Conservation (phyloP, 2,888 invertebrate genomes). For the Drosophila rellima region DNA sequence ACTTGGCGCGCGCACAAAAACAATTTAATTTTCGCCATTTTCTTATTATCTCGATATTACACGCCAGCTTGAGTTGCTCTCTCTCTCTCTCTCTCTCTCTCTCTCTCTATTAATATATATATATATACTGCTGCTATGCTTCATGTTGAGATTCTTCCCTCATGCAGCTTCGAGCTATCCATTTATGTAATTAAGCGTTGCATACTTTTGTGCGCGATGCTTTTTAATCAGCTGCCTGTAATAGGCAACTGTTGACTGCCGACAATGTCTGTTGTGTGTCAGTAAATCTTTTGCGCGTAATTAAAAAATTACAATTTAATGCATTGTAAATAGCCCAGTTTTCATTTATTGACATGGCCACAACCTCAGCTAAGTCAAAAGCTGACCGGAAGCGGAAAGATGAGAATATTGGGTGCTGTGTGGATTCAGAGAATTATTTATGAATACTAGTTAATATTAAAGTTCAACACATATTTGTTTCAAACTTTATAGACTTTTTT, state of each 20-base stretch:
- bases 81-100: background rate
- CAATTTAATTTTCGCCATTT: slow-evolving; percentile 81
- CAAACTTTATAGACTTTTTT: too few relatives aligned
- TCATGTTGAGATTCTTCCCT: slow-evolving; percentile 27
- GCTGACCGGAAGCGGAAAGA: background rate
- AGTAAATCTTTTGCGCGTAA: slow-evolving; percentile 79
- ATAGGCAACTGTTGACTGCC: slow-evolving; percentile 19
- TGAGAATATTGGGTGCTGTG: background rate
- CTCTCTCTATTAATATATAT: background rate
- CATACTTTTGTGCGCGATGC: slow-evolving; percentile 63
- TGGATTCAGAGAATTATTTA: background rate
- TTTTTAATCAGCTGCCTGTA: slow-evolving; percentile 60
- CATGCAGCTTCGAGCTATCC: slow-evolving; percentile 36
- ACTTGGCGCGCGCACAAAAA: slow-evolving; percentile 76
- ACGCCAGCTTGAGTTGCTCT: slow-evolving; percentile 43
- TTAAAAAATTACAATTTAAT: slow-evolving; percentile 81
- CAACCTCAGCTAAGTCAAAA: slow-evolving; percentile 23
- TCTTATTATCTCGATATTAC: slow-evolving; percentile 79
- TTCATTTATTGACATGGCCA: slow-evolving; percentile 68
- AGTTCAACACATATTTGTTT: too few relatives aligned
- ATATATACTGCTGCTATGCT: slow-evolving; percentile 26
- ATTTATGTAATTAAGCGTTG: slow-evolving; percentile 77
- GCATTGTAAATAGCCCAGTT: slow-evolving; percentile 60
- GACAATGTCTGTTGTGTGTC: slow-evolving; percentile 67
- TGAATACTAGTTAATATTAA: background rate